These are phyloP conservation scores for Pseudeuparius sepicola DNA, from an alignment of 2,888 invertebrate species.

Conservation along the genomic window DNA sequence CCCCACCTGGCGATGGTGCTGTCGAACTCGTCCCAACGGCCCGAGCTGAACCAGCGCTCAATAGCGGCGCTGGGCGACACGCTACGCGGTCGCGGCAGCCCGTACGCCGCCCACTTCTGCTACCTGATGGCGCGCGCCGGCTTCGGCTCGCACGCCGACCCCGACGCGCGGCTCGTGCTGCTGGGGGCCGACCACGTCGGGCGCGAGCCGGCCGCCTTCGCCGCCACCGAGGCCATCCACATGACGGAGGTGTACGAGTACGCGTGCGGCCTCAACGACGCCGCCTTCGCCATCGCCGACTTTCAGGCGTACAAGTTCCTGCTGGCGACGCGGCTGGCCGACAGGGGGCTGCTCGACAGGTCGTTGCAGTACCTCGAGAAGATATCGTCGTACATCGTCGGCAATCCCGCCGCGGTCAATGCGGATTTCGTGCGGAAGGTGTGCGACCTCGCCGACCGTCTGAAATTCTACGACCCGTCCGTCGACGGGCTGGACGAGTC, in stretches of 20 bases:
- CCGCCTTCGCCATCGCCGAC: constrained; percentile 60
- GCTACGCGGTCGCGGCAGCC: constrained; percentile 61
- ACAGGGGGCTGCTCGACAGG: constrained; percentile 68
- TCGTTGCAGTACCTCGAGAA: constrained; percentile 78
- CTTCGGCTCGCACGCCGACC: constrained; percentile 43
- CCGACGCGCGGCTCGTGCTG: constrained; percentile 60
- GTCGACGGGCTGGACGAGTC: constrained; percentile 32
- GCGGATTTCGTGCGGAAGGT: constrained; percentile 45
- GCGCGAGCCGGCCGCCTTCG: constrained; percentile 56
- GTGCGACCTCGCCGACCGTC: constrained; percentile 38
- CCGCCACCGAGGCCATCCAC: constrained; percentile 76
- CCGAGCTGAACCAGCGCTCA: constrained; percentile 68
- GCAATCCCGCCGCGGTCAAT: constrained; percentile 45
- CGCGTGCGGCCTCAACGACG: constrained; percentile 70
- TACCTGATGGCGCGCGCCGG: constrained; percentile 76
- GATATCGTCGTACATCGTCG: constrained; percentile 56
- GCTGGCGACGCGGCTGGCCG: constrained; percentile 66
- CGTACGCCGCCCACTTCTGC: constrained; percentile 92
- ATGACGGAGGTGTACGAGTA: constrained; percentile 95
- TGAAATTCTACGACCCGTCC: constrained; percentile 37
- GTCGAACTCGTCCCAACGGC: constrained; percentile 67
- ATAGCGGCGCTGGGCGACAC: constrained; percentile 69
- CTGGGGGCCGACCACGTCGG: constrained; percentile 64
- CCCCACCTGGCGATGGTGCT: constrained; percentile 94
- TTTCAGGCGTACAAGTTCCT: constrained; percentile 82